A percentile compares a stretch with the other conserved stretches of the same genome.
Evolutionary conservation across 53 echinoderm and acorn worm genomes (phyloP).

Genomic region (Antedon mediterranea): DNA sequence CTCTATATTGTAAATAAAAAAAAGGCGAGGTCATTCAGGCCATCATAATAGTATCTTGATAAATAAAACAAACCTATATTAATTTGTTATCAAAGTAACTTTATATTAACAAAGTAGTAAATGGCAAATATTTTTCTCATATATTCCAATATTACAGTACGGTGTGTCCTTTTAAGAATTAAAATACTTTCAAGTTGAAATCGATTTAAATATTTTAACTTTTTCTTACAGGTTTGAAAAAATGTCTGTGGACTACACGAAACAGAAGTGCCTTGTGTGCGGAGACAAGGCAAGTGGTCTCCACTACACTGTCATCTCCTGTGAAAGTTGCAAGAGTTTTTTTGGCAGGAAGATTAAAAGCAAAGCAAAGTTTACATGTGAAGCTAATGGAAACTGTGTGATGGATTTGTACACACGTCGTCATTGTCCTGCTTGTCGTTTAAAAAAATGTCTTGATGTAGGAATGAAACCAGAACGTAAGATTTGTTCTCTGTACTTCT

Average conservation of each 20-base stretch:
- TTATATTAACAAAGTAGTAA: no score
- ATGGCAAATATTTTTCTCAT: no score
- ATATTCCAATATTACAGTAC: no score
- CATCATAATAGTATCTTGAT: no score
- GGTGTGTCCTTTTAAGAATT: no score
- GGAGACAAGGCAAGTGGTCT: conserved; percentile 99
- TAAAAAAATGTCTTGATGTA: conserved; percentile 94
- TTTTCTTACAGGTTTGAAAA: conserved; percentile 78
- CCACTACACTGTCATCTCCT: conserved; percentile 94
- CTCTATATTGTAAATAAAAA: no score
- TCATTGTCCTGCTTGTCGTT: conserved; percentile 91
- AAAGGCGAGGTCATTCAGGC: no score
- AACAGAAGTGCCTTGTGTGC: conserved; percentile 96
- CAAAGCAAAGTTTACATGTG: conserved; percentile 94
- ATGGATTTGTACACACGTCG: conserved; percentile 96
- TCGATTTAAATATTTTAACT: not conserved
- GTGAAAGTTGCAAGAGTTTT: conserved; percentile 99
- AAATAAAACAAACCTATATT: no score
- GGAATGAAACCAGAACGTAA: conserved; percentile 99
- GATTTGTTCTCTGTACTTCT: no score
- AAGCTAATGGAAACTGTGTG: conserved; percentile 96
- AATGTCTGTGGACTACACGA: conserved; percentile 96
- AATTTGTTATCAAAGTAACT: no score
- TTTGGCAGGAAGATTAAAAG: conserved; percentile 99
- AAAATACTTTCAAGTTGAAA: no score